Conservation (phyloP, 2,888 invertebrate genomes). For the Allophyes oxyacanthae region DNA sequence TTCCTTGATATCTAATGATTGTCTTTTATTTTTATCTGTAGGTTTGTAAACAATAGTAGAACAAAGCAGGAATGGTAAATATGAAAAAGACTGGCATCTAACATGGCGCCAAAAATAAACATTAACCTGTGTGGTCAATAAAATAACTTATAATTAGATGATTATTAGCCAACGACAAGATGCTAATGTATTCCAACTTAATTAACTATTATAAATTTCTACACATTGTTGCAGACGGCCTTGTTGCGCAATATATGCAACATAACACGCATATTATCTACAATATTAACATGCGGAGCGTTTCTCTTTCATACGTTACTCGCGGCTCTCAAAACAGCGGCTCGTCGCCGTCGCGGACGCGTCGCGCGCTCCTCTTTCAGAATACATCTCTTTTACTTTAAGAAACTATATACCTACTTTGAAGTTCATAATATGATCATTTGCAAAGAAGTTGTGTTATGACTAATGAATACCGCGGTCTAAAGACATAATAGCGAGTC, state of each 20-base stretch:
- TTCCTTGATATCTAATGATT: constrained; percentile 24
- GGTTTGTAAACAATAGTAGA: background rate
- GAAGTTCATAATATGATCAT: constrained; percentile 34
- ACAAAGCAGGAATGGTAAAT: constrained; percentile 19
- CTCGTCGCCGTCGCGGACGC: constrained; percentile 1
- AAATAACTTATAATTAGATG: constrained; percentile 56
- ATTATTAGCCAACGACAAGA: constrained; percentile 60
- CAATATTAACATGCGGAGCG: constrained; percentile 57
- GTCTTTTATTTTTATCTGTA: constrained; percentile 19
- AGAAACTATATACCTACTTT: constrained; percentile 26
- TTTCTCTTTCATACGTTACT: constrained; percentile 55
- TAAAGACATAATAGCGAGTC: constrained; percentile 15
- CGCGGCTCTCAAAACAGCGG: constrained; percentile 15
- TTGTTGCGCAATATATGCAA: constrained; percentile 60
- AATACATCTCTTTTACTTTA: constrained; percentile 29
- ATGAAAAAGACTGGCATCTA: constrained; percentile 18
- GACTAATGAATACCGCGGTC: constrained; percentile 15
- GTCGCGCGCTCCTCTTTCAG: constrained; percentile 15
- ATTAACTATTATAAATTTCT: constrained; percentile 62
- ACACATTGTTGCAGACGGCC: constrained; percentile 63
- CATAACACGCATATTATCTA: constrained; percentile 60
- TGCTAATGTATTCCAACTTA: constrained; percentile 59
- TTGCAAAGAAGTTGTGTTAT: constrained; percentile 34
- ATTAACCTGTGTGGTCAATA: constrained; percentile 48
- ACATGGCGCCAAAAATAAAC: constrained; percentile 20